These are phyloP conservation scores for Bombus confusus DNA, from an alignment of 1,140 invertebrate species.

Conservation along the genomic window DNA sequence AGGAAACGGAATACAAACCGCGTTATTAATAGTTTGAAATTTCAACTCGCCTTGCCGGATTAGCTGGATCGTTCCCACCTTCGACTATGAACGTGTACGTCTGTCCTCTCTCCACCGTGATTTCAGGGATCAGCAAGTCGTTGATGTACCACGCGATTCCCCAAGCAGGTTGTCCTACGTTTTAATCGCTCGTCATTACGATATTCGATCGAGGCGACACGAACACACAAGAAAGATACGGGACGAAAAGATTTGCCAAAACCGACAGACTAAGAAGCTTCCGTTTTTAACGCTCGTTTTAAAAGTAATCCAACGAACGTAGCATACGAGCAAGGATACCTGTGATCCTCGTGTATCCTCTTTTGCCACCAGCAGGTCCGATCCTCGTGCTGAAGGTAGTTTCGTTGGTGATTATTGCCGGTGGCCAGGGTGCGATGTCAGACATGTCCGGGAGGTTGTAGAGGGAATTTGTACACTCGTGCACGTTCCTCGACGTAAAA, in stretches of 20 bases:
- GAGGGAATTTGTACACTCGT: constrained; percentile 81
- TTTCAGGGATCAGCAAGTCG: constrained; percentile 93
- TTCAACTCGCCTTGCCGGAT: constrained; percentile 85
- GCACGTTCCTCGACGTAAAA: constrained; percentile 85
- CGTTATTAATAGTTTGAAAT: neutral
- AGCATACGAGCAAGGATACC: constrained; percentile 76
- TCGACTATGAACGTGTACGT: constrained; percentile 95
- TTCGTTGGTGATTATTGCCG: constrained; percentile 84
- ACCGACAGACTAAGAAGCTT: no score
- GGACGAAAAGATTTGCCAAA: neutral
- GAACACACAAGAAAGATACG: neutral
- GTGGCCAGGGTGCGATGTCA: constrained; percentile 86
- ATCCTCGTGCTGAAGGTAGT: constrained; percentile 89
- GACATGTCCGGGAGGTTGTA: constrained; percentile 76
- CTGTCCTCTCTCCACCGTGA: constrained; percentile 93
- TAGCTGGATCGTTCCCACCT: constrained; percentile 88
- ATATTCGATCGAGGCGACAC: neutral
- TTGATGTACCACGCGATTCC: constrained; percentile 98
- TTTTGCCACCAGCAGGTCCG: constrained; percentile 91
- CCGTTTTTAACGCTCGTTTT: no score
- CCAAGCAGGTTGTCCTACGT: constrained; percentile 89
- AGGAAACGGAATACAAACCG: neutral
- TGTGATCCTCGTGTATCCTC: constrained; percentile 91
- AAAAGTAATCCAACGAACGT: no score
- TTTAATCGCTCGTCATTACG: neutral